Conservation (phyloP, 2,888 invertebrate species). For the Disparrhopalites patrizii region DNA sequence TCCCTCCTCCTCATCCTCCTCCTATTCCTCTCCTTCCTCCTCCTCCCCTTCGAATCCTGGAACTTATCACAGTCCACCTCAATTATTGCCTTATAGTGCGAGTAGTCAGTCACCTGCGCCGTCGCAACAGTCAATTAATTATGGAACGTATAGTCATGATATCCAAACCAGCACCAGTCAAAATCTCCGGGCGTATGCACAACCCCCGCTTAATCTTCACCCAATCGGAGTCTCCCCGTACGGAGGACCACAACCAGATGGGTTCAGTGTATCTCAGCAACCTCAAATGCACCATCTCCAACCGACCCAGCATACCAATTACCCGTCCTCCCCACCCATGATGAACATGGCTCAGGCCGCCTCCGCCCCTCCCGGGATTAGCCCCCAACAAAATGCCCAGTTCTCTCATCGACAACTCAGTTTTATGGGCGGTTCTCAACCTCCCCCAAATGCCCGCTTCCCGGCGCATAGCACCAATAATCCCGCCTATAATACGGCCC, state of each 20-base stretch:
- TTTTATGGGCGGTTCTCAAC: too few relatives aligned
- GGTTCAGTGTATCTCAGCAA: too few relatives aligned
- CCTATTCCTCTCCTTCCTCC: neutral
- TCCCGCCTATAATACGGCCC: neutral
- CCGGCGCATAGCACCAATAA: too few relatives aligned
- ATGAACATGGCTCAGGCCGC: neutral
- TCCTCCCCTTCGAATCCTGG: neutral
- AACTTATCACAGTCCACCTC: conserved; percentile 1
- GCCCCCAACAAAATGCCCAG: neutral
- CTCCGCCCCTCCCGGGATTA: neutral
- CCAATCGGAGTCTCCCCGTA: too few relatives aligned
- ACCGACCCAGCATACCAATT: neutral
- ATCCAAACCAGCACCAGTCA: too few relatives aligned
- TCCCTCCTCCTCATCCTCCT: neutral
- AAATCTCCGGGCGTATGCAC: too few relatives aligned
- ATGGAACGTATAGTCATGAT: too few relatives aligned
- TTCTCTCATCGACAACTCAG: neutral
- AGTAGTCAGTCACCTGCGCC: too few relatives aligned
- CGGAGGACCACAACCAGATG: too few relatives aligned
- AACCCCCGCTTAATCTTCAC: too few relatives aligned
- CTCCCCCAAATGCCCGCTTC: conserved; percentile 1
- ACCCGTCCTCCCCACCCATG: neutral
- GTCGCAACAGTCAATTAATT: too few relatives aligned
- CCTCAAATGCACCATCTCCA: neutral
- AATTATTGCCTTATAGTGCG: neutral